Evolutionary conservation across 2,113 vertebrate species (phyloP).

Genomic region (Grantiella picta): DNA sequence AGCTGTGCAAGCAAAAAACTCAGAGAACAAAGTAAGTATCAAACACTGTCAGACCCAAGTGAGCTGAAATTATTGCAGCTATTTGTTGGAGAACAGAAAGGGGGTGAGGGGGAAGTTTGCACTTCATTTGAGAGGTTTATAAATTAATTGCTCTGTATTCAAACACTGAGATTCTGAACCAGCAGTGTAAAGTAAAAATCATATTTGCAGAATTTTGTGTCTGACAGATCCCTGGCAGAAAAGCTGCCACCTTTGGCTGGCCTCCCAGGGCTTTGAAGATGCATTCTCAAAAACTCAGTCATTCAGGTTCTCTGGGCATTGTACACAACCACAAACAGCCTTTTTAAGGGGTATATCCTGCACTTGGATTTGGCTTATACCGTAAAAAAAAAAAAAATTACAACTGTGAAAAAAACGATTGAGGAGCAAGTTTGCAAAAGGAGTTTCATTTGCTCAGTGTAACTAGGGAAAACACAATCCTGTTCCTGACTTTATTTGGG

Average conservation of each 20-base stretch:
- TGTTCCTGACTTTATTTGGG: neutral
- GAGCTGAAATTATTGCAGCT: neutral
- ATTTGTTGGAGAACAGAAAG: neutral
- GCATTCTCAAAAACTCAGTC: neutral
- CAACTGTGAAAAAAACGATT: neutral
- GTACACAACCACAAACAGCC: rapidly evolving
- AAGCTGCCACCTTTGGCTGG: neutral
- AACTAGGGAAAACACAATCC: neutral
- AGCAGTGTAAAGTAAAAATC: neutral
- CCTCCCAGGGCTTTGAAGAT: neutral
- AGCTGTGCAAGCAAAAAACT: conserved; percentile 72
- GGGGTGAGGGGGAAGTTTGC: neutral
- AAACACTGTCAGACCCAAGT: neutral
- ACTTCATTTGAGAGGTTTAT: neutral
- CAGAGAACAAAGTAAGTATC: conserved; percentile 75
- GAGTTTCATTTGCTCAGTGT: neutral
- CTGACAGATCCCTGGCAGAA: neutral
- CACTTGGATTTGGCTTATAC: neutral
- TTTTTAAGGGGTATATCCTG: neutral
- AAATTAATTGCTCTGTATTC: neutral
- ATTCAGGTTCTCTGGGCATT: neutral
- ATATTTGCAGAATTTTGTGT: neutral
- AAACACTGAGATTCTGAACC: neutral
- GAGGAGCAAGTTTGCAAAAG: neutral
- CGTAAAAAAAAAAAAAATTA: neutral